Base-by-base conservation (phyloP, 2,797 vertebrate species). In the Eospalax fontanierii region DNA sequence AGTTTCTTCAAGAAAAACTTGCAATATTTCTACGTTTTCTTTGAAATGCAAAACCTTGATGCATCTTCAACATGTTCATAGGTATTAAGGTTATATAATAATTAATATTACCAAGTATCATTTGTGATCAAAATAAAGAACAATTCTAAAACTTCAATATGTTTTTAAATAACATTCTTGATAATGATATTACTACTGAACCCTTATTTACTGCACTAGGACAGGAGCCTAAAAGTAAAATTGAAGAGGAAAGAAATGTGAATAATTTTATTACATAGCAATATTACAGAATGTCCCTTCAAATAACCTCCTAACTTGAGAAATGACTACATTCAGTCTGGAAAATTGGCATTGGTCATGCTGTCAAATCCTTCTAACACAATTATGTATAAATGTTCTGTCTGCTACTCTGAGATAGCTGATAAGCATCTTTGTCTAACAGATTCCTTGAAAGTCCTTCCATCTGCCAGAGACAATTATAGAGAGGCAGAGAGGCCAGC, bases 401-500 rank as follows among this genome's bases (percentile, higher is more conserved):
- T 88, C 63, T 87, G 9, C 30, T 94, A 33, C 21, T 81, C 24
- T 54, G 71, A 95, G 71, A 85, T 85, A 93, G 68, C 18, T 59
- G 30, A 66, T 81, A 92, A 87, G 21, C 30, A 66, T 46, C 19
- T 92, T 84, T 93, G 46, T 90, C 54, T 88, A 75, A 91, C 35
- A 86, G 57, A 79, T 79, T 83, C 22, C n/a, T 61, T 89, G 14
- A 43, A 81, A 86, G 30, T 71, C 8, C 22, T 89, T 86, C 9
- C 4, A 59, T 7, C 35, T 68, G 11, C 16, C 38, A 74, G 54
- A 68, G 46, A 85, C 33, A 50, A n/a, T 50, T 71, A 26, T 2
- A 61, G 11, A 80, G 40, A 65, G 2, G 15, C 7, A 1, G 12
- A 91, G 38, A 83, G 43, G 21, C 14, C 26, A 87, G 74, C 24